A percentile compares a stretch with the other conserved stretches of the same genome.
Conservation (phyloP, 2,888 invertebrate species). For the Synanthedon vespiformis region DNA sequence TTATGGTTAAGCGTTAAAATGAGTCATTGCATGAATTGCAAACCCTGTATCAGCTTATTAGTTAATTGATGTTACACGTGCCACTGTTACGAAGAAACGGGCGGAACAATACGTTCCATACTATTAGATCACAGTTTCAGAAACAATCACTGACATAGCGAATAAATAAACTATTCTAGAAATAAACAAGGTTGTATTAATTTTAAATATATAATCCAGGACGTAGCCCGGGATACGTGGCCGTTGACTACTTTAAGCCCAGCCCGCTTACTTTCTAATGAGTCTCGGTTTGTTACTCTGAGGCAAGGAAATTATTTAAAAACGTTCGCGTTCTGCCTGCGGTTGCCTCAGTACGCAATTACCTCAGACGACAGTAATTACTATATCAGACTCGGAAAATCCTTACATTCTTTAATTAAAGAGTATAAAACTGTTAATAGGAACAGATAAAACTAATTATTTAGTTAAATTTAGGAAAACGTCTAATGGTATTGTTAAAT, state of each 20-base stretch:
- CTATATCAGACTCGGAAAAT: slow-evolving; percentile 26
- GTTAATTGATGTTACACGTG: neutral
- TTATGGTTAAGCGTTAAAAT: neutral
- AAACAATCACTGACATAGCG: too few species aligned
- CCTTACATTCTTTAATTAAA: slow-evolving; percentile 2
- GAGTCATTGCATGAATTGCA: neutral
- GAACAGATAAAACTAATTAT: too few species aligned
- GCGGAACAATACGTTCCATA: slow-evolving; percentile 19
- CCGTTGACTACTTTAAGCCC: slow-evolving; percentile 47
- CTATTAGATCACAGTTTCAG: too few species aligned
- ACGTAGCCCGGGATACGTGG: slow-evolving; percentile 39
- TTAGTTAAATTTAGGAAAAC: too few species aligned
- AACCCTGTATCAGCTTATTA: neutral
- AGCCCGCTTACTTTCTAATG: slow-evolving; percentile 64
- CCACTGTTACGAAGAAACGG: slow-evolving; percentile 15
- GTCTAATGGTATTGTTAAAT: too few species aligned
- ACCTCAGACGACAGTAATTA: slow-evolving; percentile 28
- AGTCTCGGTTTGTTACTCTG: slow-evolving; percentile 39
- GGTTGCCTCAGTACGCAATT: slow-evolving; percentile 26
- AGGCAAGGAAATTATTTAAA: slow-evolving; percentile 18
- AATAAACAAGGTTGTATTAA: too few species aligned
- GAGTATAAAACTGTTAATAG: too few species aligned
- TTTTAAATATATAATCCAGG: slow-evolving; percentile 15
- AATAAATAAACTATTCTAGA: too few species aligned
- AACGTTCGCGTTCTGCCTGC: slow-evolving; percentile 28